A percentile compares a stretch with the other conserved stretches of the same genome.
phyloP scores from a whole-genome alignment of 2,113 vertebrate genomes.

The Uropsilus gracilis region DNA sequence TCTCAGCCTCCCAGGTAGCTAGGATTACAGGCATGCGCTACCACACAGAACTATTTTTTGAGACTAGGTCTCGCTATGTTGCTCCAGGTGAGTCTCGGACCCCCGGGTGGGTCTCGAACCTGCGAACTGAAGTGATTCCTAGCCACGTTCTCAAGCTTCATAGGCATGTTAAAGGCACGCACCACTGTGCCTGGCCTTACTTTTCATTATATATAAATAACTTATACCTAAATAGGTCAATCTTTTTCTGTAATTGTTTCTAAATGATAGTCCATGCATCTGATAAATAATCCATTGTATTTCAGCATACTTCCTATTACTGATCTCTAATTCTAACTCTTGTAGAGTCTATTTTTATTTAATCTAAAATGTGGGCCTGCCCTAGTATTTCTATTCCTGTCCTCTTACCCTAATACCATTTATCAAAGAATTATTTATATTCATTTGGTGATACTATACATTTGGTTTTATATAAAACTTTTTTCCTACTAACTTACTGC shows the following conservation, averaged over 20 bases:
- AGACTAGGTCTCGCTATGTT: no score
- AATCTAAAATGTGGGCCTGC: not conserved
- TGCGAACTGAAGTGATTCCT: no score
- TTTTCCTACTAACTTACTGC: not conserved
- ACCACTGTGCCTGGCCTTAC: no score
- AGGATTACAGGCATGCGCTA: no score
- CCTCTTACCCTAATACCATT: not conserved
- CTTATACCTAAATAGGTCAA: not conserved
- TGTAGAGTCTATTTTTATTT: not conserved
- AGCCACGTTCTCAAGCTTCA: no score
- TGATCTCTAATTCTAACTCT: not conserved
- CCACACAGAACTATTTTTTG: no score
- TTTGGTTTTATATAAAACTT: not conserved
- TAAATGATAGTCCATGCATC: not conserved
- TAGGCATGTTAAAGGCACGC: no score
- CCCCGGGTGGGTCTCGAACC: no score
- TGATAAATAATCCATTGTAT: not conserved
- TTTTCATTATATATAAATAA: not conserved
- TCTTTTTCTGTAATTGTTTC: not conserved
- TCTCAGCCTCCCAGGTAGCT: no score
- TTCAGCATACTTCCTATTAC: not conserved
- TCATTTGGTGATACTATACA: not conserved
- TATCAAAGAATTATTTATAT: conserved; percentile 10
- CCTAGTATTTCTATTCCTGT: not conserved
- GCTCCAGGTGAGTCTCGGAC: no score